Evolutionary conservation across 2,797 vertebrate genomes (phyloP), one percentile per base, ranked within the genome.

Genomic region (Bradypodion pumilum): DNA sequence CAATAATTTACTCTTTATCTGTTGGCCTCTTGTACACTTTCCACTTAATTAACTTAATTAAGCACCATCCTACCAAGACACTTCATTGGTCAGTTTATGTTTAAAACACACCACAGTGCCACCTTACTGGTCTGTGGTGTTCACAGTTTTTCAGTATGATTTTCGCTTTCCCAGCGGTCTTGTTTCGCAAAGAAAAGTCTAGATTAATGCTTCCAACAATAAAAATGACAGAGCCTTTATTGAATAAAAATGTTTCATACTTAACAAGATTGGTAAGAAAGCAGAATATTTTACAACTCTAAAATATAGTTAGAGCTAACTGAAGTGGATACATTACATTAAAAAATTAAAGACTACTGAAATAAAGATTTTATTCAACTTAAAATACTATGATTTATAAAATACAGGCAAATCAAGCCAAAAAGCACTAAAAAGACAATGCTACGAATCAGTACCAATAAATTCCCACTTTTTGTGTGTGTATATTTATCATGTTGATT

Each of bases 241-340:
- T 96, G 95, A 94, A 94, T 94, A 93, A 91, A 93, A 94, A 94
- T 91, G 84, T 93, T 93, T 89, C 79, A 90, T 83, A 85, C n/a
- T 93, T 93, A 94, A 91, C 92, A 93, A 94, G 93, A 92, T 89
- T 91, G 92, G 90, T 95, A 95, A 94, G 92, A 93, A 95, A 95
- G 94, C 91, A 94, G 92, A 91, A 95, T 96, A 95, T 94, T 95
- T 96, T 96, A 96, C 94, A 96, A 90, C 94, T 95, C 94, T 92
- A 94, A 94, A 94, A 94, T 86, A 92, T 77, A 68, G 23, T 91
- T 91, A 91, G 87, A 87, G 85, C 91, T 95, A 95, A 94, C 93
- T 95, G 88, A 90, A 93, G 77, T 92, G 93, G 95, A 93, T 89
- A 92, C 85, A 93, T 91, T 93, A 95, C 89, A 94, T 93, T 94